Conservation (phyloP, 2,113 vertebrate species). For the Heterotilapia buettikoferi region DNA sequence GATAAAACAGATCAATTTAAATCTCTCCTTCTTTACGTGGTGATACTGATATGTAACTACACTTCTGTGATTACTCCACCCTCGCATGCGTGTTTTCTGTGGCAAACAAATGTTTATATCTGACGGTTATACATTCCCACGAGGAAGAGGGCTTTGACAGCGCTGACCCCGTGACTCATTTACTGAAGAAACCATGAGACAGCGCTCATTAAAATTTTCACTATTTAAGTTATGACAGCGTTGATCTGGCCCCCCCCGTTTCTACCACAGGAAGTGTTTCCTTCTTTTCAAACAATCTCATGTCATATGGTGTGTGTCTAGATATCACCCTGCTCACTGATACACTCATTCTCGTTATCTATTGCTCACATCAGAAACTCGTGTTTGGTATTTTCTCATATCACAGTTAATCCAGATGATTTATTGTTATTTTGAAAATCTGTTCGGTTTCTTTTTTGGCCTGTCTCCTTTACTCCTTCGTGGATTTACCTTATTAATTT, state of each 20-base stretch:
- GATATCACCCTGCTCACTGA: not conserved
- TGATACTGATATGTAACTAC: not conserved
- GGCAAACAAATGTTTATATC: not conserved
- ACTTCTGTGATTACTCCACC: not conserved
- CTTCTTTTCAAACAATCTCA: not conserved
- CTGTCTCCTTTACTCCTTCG: not conserved
- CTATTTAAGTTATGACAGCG: not conserved
- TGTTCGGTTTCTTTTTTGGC: not conserved
- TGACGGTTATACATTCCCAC: not conserved
- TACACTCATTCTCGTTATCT: not conserved
- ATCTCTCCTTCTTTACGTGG: not conserved
- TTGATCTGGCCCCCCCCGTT: not conserved
- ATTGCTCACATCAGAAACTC: not conserved
- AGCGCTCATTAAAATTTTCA: not conserved
- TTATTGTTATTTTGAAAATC: not conserved
- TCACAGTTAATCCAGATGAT: not conserved
- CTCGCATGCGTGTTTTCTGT: not conserved
- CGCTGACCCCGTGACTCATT: not conserved
- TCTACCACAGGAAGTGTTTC: not conserved
- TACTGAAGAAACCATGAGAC: not conserved
- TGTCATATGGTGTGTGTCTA: not conserved
- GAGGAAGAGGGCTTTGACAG: not conserved
- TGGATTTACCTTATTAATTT: conserved; percentile 12
- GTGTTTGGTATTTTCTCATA: not conserved
- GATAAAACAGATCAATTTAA: not conserved